Conservation (phyloP, 92 coral and sea anemone species). For the Ricordea florida region DNA sequence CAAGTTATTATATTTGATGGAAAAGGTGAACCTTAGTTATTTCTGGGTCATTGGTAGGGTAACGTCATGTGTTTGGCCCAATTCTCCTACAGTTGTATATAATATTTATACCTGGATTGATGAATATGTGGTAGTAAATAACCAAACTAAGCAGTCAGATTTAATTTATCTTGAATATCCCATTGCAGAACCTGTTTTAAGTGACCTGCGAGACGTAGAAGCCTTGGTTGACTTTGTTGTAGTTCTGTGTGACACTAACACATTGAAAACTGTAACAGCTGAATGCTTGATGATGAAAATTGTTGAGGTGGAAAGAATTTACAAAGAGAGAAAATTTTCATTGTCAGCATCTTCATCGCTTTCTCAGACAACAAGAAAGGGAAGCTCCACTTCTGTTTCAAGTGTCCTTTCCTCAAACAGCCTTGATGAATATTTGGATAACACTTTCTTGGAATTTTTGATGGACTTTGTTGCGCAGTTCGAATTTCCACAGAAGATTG, state of each 20-base stretch:
- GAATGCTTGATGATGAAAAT: constrained; percentile 68
- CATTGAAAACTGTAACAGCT: constrained; percentile 79
- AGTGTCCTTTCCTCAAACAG: constrained; percentile 60
- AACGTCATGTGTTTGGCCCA: too few relatives aligned
- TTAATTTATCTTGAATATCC: neutral
- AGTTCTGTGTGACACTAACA: constrained; percentile 85
- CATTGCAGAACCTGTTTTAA: constrained; percentile 7
- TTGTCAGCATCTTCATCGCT: neutral
- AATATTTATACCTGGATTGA: too few relatives aligned
- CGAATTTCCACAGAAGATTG: constrained; percentile 95
- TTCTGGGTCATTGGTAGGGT: too few relatives aligned
- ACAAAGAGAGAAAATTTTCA: constrained; percentile 35
- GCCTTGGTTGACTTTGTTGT: constrained; percentile 80
- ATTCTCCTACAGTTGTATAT: too few relatives aligned
- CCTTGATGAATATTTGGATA: constrained; percentile 45
- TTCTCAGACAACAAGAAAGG: constrained; percentile 26
- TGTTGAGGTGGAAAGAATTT: constrained; percentile 50
- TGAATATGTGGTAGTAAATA: neutral
- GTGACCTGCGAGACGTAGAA: constrained; percentile 66
- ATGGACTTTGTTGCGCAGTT: constrained; percentile 93
- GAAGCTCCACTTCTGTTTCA: constrained; percentile 40
- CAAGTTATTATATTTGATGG: too few relatives aligned
- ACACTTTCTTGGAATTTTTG: constrained; percentile 84
- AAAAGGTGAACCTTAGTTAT: too few relatives aligned
- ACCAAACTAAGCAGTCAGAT: neutral